Evolutionary conservation across 2,888 invertebrate species (phyloP), one percentile per base, ranked within the genome.

Genomic region (Trichacis sp.): DNA sequence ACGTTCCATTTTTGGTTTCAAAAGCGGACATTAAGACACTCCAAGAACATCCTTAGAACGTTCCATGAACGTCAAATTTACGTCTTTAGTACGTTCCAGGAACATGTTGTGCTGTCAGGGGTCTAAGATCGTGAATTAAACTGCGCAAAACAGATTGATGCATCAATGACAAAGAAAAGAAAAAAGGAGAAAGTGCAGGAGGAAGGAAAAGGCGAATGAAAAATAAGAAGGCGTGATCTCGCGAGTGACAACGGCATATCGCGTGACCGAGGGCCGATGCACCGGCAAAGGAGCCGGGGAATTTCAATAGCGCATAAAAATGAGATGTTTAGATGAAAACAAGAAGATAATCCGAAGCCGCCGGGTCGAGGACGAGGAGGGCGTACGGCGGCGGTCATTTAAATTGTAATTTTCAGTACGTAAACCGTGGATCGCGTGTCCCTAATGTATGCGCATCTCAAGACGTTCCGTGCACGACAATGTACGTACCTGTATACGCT

Each of bases 291-390:
- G 58, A 65, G 51, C 67, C 66, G 74, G 68, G 75, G 78, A 79
- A 81, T 81, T 81, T 79, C 76, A 81, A 78, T 79, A 74, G 77
- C 73, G 80, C 80, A 80, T 81, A 80, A 81, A 81, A 81, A 81
- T 80, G 79, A 80, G 80, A 80, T 79, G 80, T 81, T 80, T 77
- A 80, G 81, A 81, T 81, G 79, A 79, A 80, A 81, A 79, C 80
- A 77, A 76, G 76, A 60, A 75, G 82, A 81, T 81, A 80, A 72
- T 70, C 69, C 70, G 50, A 54, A 53, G 53, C 66, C 65, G 64
- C 50, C 54, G 61, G 61, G 66, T 71, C 71, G 58, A 69, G 70
- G 73, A 70, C 60, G 76, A 66, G 69, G 71, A 68, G 69, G 65
- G 68, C 73, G 50, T 40, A 68, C 58, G 67, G 60, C 53, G 57